Evolutionary conservation across 2,113 vertebrate genomes (phyloP).

Genomic region (Cryptoleucopteryx plumbea): DNA sequence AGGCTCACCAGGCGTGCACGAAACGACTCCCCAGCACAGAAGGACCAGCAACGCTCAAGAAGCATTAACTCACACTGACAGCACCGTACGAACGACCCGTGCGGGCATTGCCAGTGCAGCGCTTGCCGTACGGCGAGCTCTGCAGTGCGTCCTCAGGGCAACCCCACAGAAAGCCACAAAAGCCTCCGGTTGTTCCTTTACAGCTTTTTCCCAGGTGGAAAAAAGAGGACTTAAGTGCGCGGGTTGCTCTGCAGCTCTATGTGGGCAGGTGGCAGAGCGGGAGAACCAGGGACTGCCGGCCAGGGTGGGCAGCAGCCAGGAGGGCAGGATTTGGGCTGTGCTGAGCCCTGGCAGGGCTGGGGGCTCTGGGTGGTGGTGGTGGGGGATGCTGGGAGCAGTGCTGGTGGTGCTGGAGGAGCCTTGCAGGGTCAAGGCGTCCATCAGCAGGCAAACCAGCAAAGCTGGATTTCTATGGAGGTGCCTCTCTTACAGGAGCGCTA

Average conservation of each 20-base stretch:
- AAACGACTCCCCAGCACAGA: not conserved
- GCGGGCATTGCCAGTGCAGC: not conserved
- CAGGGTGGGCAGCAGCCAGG: not conserved
- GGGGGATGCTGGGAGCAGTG: not conserved
- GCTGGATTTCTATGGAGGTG: not conserved
- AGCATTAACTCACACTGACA: not conserved
- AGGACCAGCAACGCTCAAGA: not conserved
- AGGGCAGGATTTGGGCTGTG: not conserved
- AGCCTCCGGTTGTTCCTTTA: not conserved
- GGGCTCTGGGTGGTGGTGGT: rapidly evolving
- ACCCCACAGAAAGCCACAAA: not conserved
- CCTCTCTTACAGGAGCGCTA: not conserved
- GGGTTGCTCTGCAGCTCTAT: not conserved
- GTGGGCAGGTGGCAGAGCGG: rapidly evolving
- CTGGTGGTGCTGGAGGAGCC: not conserved
- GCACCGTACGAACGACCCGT: rapidly evolving
- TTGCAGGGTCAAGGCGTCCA: not conserved
- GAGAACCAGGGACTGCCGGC: not conserved
- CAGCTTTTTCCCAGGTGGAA: not conserved
- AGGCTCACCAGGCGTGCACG: not conserved
- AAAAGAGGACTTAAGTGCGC: rapidly evolving
- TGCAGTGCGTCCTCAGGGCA: not conserved
- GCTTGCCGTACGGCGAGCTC: not conserved
- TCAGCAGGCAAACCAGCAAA: not conserved
- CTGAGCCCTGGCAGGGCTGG: not conserved